These are phyloP conservation scores for Mus caroli DNA, from an alignment of 2,797 vertebrate species.

Conservation along the genomic window DNA sequence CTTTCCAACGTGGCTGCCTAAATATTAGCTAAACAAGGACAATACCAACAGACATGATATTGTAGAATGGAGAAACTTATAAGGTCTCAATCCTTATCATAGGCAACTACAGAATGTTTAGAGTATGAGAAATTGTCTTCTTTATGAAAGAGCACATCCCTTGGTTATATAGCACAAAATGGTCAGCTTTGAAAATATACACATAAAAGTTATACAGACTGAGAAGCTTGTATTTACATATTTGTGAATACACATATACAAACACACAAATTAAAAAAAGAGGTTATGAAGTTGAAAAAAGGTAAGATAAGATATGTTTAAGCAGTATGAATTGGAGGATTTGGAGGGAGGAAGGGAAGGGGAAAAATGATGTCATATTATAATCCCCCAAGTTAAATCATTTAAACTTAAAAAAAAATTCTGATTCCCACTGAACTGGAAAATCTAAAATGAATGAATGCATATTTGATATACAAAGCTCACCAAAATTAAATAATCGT, in stretches of 20 bases:
- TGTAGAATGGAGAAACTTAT: background rate
- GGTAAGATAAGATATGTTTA: background rate
- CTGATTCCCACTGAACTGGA: background rate
- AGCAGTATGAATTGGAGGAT: background rate
- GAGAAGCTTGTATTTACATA: background rate
- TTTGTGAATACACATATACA: background rate
- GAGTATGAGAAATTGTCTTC: background rate
- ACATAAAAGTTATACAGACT: background rate
- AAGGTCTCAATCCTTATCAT: background rate
- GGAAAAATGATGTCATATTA: background rate
- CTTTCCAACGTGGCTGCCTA: background rate
- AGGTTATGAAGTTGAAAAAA: background rate
- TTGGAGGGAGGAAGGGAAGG: background rate
- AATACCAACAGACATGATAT: background rate
- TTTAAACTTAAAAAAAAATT: background rate
- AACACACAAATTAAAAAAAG: background rate
- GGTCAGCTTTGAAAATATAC: background rate
- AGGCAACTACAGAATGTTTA: background rate
- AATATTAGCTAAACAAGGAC: background rate
- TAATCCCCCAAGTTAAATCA: background rate
- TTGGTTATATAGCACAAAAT: background rate
- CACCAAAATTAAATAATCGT: background rate
- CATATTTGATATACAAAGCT: background rate
- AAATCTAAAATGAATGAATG: background rate
- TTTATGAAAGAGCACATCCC: background rate